Percentiles rank a stretch among this genome's conserved stretches.
Evolutionary conservation across 1,140 invertebrate genomes (phyloP).

Genomic region (Euwallacea similis): DNA sequence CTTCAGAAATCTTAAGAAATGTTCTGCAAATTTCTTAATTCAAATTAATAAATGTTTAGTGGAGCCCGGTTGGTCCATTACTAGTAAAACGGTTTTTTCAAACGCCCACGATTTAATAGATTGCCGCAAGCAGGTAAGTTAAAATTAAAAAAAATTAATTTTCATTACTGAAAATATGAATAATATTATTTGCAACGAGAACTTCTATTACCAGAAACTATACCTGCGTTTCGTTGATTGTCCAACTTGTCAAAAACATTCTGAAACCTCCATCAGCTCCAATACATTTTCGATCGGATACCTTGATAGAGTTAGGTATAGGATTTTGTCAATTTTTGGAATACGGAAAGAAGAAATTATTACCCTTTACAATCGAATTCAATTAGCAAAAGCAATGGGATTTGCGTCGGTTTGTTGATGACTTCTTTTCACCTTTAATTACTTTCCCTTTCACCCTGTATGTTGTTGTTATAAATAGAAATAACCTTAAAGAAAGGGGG

Average conservation of each 20-base stretch:
- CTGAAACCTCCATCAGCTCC: not conserved
- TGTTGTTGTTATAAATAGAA: too few species aligned
- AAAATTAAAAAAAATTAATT: not conserved
- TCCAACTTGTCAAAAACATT: not conserved
- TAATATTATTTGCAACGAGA: not conserved
- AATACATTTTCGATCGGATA: not conserved
- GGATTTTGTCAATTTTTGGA: too few species aligned
- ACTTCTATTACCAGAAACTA: not conserved
- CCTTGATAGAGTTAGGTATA: not conserved
- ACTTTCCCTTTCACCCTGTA: too few species aligned
- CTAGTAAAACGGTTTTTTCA: not conserved
- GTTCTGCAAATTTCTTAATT: not conserved
- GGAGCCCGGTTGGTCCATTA: not conserved
- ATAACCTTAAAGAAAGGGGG: too few species aligned
- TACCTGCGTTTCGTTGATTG: not conserved
- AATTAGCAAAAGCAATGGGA: too few species aligned
- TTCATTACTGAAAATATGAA: not conserved
- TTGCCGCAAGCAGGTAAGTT: not conserved
- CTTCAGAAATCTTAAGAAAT: not conserved
- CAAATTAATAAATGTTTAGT: constrained; percentile 4
- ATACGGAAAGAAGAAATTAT: too few species aligned
- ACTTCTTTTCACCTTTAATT: too few species aligned
- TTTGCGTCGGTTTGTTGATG: too few species aligned
- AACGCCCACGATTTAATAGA: constrained; percentile 1
- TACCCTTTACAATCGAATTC: too few species aligned